A percentile compares a stretch with the other conserved stretches of the same genome.
phyloP scores from a whole-genome alignment of 2,888 invertebrate genomes.

The Zygaena filipendulae region DNA sequence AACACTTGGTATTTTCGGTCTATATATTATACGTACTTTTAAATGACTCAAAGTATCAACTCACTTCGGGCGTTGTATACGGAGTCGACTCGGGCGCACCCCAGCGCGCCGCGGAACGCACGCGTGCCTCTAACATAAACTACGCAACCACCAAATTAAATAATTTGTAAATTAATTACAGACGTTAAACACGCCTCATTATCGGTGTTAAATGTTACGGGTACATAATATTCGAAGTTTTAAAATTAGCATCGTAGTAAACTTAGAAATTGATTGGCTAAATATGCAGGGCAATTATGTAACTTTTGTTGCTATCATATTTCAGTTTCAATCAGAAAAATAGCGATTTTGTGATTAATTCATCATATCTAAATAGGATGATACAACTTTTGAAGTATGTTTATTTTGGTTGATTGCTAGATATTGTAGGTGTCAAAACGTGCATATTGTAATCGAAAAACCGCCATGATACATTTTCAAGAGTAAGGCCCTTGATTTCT shows the following conservation, averaged over 20 bases:
- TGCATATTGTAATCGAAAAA: no score
- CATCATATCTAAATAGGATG: slow-evolving; percentile 18
- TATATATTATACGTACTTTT: no score
- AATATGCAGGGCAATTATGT: no score
- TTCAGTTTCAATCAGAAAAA: no score
- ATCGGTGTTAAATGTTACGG: slow-evolving; percentile 9
- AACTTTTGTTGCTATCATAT: no score
- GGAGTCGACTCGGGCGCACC: slow-evolving; percentile 16
- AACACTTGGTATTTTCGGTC: no score
- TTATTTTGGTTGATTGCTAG: no score
- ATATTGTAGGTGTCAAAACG: no score
- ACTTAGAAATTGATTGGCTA: slow-evolving; percentile 1
- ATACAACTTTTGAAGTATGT: no score
- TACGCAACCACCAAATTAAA: slow-evolving; percentile 33
- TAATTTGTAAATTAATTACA: slow-evolving; percentile 36
- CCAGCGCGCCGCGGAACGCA: no score
- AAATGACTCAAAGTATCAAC: slow-evolving; percentile 20
- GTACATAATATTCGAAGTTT: slow-evolving; percentile 4
- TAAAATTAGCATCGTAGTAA: slow-evolving; percentile 1
- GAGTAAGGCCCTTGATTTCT: no score
- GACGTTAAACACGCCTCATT: slow-evolving; percentile 19
- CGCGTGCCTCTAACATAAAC: slow-evolving; percentile 47
- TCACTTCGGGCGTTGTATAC: slow-evolving; percentile 3
- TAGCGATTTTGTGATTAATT: slow-evolving; percentile 12
- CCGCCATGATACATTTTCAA: no score